Base-by-base conservation (phyloP, 2,888 invertebrate species). In the Diaperis boleti region DNA sequence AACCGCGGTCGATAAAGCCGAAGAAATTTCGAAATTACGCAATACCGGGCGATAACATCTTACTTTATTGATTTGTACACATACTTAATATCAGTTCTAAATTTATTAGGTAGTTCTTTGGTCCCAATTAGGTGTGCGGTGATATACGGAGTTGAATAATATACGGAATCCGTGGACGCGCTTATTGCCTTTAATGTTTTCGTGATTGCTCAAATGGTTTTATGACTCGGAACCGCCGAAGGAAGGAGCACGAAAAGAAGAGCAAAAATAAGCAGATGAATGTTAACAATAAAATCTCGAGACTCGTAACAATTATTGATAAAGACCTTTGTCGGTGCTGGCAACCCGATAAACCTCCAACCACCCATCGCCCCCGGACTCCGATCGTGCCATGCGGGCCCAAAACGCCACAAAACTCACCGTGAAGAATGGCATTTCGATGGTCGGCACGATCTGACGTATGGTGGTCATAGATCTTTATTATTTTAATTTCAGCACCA, bases 401-500 rank as follows among this genome's bases (percentile, higher is more conserved):
- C 29, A 47, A 47, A 44, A 20, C 11, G 1, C 35, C 35, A 26
- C 18, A 20, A 37, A 13, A 26, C 29, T 42, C 44, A 10, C 1
- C 20, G 18, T 54, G 45, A 60, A 60, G 42, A 60, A 60, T 54
- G 54, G 42, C 33, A 35, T 35, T 44, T 29, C 44, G 50, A 54
- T 37, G 39, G 31, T 54, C 44, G 41, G 49, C 60, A 52, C 26
- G 11, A 44, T 22, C 55, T 61, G 62, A 55, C 56, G 22, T 56
- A 56, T 56, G 49, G 31, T 45, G 33, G 17, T 42, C 49, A 50
- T 62, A 56, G 49, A 62, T 62, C 62, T 62, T 62, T 62, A 62
- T 62, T 62, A 62, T 62, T 62, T 62, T 62, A 62, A 57, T 62
- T 56, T 62, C 56, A 62, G 26, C 62, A 62, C 50, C 62, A 62